Percentiles rank a stretch among this genome's conserved stretches.
phyloP scores from a whole-genome alignment of 1,140 invertebrate genomes.

The Hestina assimilis region DNA sequence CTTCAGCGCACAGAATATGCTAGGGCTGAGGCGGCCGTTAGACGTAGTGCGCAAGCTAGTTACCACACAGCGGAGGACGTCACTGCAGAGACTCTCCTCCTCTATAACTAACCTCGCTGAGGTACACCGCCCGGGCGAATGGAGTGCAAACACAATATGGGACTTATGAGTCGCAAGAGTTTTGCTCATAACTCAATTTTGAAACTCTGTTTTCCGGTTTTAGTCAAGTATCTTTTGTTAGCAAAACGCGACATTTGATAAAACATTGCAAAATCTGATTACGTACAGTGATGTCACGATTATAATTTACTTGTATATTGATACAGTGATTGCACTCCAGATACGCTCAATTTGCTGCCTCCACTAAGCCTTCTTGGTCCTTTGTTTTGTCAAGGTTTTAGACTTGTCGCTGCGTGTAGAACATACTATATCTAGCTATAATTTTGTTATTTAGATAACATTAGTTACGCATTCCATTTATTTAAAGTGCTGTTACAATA shows the following conservation, averaged over 20 bases:
- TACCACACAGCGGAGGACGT: constrained; percentile 65
- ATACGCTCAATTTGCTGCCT: constrained; percentile 42
- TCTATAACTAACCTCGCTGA: constrained; percentile 73
- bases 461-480: constrained; percentile 14
- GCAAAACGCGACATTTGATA: too few species aligned
- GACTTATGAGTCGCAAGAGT: neutral
- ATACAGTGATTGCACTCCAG: constrained; percentile 55
- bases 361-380: constrained; percentile 47
- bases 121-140: constrained; percentile 52
- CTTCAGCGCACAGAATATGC: constrained; percentile 56
- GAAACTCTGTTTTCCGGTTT: too few species aligned
- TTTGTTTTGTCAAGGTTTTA: constrained; percentile 34
- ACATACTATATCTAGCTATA: constrained; percentile 33
- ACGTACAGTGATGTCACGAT: constrained; percentile 15
- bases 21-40: constrained; percentile 61
- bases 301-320: neutral
- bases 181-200: too few species aligned
- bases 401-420: constrained; percentile 54
- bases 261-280: neutral
- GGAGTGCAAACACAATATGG: constrained; percentile 57
- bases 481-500: constrained; percentile 1
- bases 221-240: too few species aligned
- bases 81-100: constrained; percentile 66
- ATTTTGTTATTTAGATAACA: constrained; percentile 18
- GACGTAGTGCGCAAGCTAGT: constrained; percentile 74